A percentile compares a stretch with the other conserved stretches of the same genome.
Conservation (phyloP, 2,113 vertebrate species). For the Siniperca knerii region DNA sequence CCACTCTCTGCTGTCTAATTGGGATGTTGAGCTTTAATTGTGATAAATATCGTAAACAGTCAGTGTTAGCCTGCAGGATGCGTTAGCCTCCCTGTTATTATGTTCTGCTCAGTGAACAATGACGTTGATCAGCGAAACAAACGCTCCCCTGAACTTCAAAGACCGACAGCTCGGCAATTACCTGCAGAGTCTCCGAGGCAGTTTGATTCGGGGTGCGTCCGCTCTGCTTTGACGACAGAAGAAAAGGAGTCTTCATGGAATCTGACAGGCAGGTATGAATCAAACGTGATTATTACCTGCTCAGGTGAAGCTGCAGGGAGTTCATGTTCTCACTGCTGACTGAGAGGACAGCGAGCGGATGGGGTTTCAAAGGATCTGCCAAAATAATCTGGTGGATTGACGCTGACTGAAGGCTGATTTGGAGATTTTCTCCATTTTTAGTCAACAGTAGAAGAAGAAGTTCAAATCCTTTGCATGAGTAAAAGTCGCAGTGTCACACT, state of each 20-base stretch:
- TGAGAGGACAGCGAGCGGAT: background rate
- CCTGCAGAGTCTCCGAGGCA: background rate
- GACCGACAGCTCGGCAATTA: slow-evolving; percentile 51
- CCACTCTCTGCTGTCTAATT: slow-evolving; percentile 13
- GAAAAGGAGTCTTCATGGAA: slow-evolving; percentile 5
- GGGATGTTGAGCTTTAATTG: slow-evolving; percentile 34
- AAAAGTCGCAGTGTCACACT: too few relatives aligned
- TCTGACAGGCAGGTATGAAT: slow-evolving; percentile 46
- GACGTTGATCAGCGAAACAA: slow-evolving; percentile 19
- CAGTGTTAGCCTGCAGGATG: slow-evolving; percentile 35
- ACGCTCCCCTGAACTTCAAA: slow-evolving; percentile 49
- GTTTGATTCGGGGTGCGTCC: slow-evolving; percentile 27
- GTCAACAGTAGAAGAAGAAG: too few relatives aligned
- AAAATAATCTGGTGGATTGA: background rate
- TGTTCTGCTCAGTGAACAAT: slow-evolving; percentile 22
- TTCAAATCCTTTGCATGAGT: too few relatives aligned
- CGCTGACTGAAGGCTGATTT: background rate
- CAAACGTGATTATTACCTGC: slow-evolving; percentile 37
- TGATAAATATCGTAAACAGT: slow-evolving; percentile 32
- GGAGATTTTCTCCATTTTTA: too few relatives aligned
- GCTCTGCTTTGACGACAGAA: background rate
- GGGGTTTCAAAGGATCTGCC: background rate
- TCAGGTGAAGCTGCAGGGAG: slow-evolving; percentile 32
- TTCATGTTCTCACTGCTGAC: background rate
- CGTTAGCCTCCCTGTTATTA: slow-evolving; percentile 55